Percentiles rank a stretch among this genome's conserved stretches.
These are phyloP conservation scores for Pseudoips prasinana DNA, from an alignment of 2,888 invertebrate genomes.

Conservation along the genomic window DNA sequence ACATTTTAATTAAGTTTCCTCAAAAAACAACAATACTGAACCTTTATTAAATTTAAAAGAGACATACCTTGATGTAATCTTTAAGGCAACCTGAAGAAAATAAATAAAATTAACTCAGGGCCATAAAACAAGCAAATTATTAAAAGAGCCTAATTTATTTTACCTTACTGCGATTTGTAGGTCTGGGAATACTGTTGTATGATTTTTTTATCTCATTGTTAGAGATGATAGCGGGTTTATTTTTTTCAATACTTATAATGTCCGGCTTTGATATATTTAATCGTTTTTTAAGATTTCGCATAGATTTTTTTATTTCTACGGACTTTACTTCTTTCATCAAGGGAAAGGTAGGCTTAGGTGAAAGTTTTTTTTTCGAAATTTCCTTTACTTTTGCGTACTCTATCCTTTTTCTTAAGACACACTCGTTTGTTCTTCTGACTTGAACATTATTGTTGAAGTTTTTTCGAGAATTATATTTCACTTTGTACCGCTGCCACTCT, in stretches of 20 bases:
- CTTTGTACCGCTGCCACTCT: conserved; percentile 55
- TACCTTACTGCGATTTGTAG: conserved; percentile 40
- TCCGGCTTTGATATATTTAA: too few species aligned
- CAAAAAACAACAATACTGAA: neutral
- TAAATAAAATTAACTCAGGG: too few species aligned
- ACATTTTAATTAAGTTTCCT: neutral
- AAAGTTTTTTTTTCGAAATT: conserved; percentile 30
- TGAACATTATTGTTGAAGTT: conserved; percentile 27
- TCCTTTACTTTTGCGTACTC: conserved; percentile 16
- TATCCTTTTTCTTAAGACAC: conserved; percentile 24
- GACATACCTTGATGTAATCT: conserved; percentile 45
- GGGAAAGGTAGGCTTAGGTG: neutral
- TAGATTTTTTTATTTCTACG: too few species aligned
- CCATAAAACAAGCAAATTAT: too few species aligned
- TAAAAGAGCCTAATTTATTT: too few species aligned
- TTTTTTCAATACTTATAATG: too few species aligned
- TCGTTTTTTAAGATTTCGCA: too few species aligned
- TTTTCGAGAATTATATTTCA: conserved; percentile 36
- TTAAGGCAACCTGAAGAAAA: conserved; percentile 44
- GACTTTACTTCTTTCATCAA: too few species aligned
- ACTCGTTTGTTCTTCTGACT: conserved; percentile 29
- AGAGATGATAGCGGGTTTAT: too few species aligned
- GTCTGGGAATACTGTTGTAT: conserved; percentile 13
- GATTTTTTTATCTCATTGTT: neutral
- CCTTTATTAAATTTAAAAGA: neutral